These are phyloP conservation scores for Diaphora mendica DNA, from an alignment of 2,888 invertebrate species.

Conservation along the genomic window DNA sequence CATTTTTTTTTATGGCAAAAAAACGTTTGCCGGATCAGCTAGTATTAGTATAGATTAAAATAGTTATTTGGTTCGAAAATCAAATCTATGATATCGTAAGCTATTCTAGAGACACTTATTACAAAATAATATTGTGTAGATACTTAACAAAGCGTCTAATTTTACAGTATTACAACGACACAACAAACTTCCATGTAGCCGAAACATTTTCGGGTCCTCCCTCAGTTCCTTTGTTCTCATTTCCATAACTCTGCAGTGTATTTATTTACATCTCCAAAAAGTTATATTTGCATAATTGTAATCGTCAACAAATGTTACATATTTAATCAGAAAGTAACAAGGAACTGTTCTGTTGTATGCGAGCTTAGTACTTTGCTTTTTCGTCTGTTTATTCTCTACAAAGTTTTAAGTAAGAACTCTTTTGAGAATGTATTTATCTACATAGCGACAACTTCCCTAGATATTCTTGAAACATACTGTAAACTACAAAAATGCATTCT, in stretches of 20 bases:
- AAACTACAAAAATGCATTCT: neutral
- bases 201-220: conserved; percentile 26
- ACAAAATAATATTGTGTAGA: neutral
- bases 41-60: too few species aligned
- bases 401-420: neutral
- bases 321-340: conserved; percentile 20
- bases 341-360: conserved; percentile 17
- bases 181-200: conserved; percentile 17
- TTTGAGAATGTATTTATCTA: neutral
- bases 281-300: conserved; percentile 28
- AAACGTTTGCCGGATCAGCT: too few species aligned
- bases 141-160: neutral
- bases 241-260: conserved; percentile 31
- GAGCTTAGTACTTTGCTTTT: conserved; percentile 11
- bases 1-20: too few species aligned
- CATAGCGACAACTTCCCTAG: neutral
- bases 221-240: conserved; percentile 28
- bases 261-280: conserved; percentile 36
- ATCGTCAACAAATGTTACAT: conserved; percentile 26
- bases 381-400: conserved; percentile 7
- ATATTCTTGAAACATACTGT: neutral
- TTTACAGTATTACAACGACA: neutral
- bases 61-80: too few species aligned
- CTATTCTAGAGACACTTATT: neutral
- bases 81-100: too few species aligned